Percentiles rank a stretch among this genome's conserved stretches.
Evolutionary conservation across 2,888 invertebrate species (phyloP).

Genomic region (Leptinotarsa peninsularis): DNA sequence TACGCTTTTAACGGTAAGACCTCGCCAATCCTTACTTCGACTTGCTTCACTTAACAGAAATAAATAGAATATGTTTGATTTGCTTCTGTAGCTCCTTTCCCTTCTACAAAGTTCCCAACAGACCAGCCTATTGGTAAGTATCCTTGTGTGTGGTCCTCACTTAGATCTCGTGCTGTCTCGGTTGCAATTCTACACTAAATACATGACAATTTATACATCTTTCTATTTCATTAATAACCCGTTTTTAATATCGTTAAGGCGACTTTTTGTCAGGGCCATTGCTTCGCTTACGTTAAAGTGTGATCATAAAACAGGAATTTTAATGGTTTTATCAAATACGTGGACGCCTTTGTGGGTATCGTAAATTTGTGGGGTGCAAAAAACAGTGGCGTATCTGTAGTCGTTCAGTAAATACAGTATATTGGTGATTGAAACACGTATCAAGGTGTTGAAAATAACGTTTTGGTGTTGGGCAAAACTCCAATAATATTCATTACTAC

Average conservation of each 20-base stretch:
- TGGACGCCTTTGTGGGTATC: slow-evolving; percentile 54
- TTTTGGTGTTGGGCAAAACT: too few relatives aligned
- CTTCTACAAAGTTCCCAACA: background rate
- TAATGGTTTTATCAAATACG: slow-evolving; percentile 61
- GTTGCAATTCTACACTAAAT: slow-evolving; percentile 54
- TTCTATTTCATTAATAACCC: slow-evolving; percentile 57
- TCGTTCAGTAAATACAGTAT: too few relatives aligned
- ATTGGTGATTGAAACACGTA: too few relatives aligned
- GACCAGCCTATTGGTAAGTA: background rate
- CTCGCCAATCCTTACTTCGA: too few relatives aligned
- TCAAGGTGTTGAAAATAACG: too few relatives aligned
- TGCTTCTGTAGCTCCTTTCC: background rate
- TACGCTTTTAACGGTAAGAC: too few relatives aligned
- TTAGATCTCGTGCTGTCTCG: slow-evolving; percentile 52
- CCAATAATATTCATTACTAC: too few relatives aligned
- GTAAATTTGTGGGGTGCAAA: slow-evolving; percentile 42
- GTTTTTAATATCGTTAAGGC: slow-evolving; percentile 55
- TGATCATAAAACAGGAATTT: slow-evolving; percentile 59
- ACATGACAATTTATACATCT: slow-evolving; percentile 56
- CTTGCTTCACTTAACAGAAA: too few relatives aligned
- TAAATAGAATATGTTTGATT: too few relatives aligned
- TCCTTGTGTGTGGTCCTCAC: slow-evolving; percentile 50
- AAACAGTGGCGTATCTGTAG: background rate
- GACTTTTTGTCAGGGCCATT: slow-evolving; percentile 48
- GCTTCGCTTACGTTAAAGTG: slow-evolving; percentile 58